Evolutionary conservation across 1,140 invertebrate species (phyloP).

Genomic region (Helicoverpa zea): DNA sequence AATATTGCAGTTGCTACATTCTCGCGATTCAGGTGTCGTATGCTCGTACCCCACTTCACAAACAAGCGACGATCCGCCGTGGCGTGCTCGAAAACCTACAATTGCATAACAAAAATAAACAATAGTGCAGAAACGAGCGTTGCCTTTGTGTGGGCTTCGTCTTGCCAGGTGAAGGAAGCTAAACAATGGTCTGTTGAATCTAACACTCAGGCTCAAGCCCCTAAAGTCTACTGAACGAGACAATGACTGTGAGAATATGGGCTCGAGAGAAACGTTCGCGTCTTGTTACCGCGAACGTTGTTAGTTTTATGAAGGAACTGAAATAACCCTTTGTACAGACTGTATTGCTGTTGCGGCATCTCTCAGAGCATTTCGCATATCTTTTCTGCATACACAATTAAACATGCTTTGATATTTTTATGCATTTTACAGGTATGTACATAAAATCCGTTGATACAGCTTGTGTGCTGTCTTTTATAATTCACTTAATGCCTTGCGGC

Average conservation of each 20-base stretch:
- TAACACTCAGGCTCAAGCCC: slow-evolving; percentile 74
- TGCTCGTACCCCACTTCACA: slow-evolving; percentile 72
- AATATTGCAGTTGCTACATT: background rate
- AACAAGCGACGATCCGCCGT: slow-evolving; percentile 73
- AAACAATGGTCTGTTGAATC: slow-evolving; percentile 78
- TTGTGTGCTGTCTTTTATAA: background rate
- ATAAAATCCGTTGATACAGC: background rate
- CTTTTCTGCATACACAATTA: slow-evolving; percentile 35
- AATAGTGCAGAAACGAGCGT: slow-evolving; percentile 75
- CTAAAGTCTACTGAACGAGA: slow-evolving; percentile 80
- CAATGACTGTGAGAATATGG: slow-evolving; percentile 79
- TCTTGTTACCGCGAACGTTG: slow-evolving; percentile 82
- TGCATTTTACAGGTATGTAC: background rate
- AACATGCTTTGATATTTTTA: slow-evolving; percentile 15
- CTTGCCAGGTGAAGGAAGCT: slow-evolving; percentile 81
- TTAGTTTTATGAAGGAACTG: slow-evolving; percentile 83
- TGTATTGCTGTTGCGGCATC: slow-evolving; percentile 58
- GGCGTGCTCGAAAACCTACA: slow-evolving; percentile 77
- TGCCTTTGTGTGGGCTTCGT: slow-evolving; percentile 78
- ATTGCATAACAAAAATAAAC: slow-evolving; percentile 84
- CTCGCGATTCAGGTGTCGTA: slow-evolving; percentile 17
- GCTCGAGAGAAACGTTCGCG: slow-evolving; percentile 77
- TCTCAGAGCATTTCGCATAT: slow-evolving; percentile 1
- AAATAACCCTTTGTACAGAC: slow-evolving; percentile 74
- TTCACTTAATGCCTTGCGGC: background rate